Base-by-base conservation (phyloP, 2,888 invertebrate genomes). In the Pedicia rivosa region DNA sequence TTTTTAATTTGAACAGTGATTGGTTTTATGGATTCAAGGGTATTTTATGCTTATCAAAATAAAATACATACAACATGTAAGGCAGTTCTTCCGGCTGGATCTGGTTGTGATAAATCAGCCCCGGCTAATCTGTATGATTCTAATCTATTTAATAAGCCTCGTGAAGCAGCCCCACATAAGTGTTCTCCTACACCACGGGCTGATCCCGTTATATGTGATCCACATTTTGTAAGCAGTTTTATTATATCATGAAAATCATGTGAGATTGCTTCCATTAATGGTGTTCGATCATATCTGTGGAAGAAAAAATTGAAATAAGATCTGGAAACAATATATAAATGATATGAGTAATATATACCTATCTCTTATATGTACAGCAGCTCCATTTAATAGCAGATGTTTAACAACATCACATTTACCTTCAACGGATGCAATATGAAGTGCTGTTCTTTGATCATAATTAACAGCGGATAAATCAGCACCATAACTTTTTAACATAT, bases 281-380 rank as follows among this genome's bases (percentile, higher is more conserved):
- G 81, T 14, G 76, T 78, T 47, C 71, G 76, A 43, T 72, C 83
- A 47, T 65, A 50, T n/a, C n/a, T n/a, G n/a, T n/a, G n/a, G n/a
- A n/a, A n/a, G n/a, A n/a, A n/a, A n/a, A n/a, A n/a, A n/a, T n/a
- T n/a, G n/a, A n/a, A n/a, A n/a, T n/a, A n/a, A n/a, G n/a, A n/a
- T n/a, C n/a, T n/a, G n/a, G n/a, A n/a, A n/a, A n/a, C n/a, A n/a
- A n/a, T n/a, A n/a, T n/a, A n/a, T n/a, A n/a, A n/a, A 19, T 35
- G 43, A n/a, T n/a, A n/a, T n/a, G n/a, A n/a, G n/a, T n/a, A n/a
- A n/a, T n/a, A n/a, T n/a, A n/a, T n/a, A n/a, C 59, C 69, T 67
- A 48, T 84, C 84, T 44, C 78, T 75, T 26, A 71, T 63, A 52
- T 91, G 88, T 3, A 91, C 82, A 35, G 77, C 81, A 0, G 84